phyloP scores from a whole-genome alignment of 2,113 vertebrate species.

The Phyllostomus discolor region DNA sequence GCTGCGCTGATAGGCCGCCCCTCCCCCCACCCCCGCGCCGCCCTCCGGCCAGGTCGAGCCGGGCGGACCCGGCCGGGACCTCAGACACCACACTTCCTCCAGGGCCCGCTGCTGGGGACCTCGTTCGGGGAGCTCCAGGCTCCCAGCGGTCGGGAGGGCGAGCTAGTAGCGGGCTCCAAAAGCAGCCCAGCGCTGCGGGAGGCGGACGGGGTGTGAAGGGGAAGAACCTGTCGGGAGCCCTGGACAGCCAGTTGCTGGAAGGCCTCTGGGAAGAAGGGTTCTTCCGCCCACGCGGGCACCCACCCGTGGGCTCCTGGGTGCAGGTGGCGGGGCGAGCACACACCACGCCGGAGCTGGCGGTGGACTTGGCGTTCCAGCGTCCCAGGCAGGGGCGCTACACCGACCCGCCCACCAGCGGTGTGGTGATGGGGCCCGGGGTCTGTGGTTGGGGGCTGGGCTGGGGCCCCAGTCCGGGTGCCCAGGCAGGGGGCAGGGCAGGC shows the following conservation, averaged over 20 bases:
- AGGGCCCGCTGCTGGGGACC: background rate
- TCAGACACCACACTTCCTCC: background rate
- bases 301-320: background rate
- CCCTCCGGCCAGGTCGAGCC: background rate
- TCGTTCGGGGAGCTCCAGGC: background rate
- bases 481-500: background rate
- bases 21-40: background rate
- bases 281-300: too few relatives aligned
- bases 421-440: background rate
- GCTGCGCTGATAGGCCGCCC: rapidly evolving
- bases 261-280: background rate
- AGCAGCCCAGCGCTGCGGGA: background rate
- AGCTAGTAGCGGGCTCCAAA: rapidly evolving
- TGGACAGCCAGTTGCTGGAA: background rate
- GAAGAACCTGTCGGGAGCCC: too few relatives aligned
- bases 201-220: too few relatives aligned
- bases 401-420: background rate
- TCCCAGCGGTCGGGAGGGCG: background rate
- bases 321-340: background rate
- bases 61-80: background rate
- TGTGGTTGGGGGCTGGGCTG: background rate
- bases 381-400: rapidly evolving
- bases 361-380: background rate
- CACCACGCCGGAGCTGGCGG: background rate
- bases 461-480: background rate